phyloP scores from a whole-genome alignment of 2,113 vertebrate species.

The Eubucco bourcierii region DNA sequence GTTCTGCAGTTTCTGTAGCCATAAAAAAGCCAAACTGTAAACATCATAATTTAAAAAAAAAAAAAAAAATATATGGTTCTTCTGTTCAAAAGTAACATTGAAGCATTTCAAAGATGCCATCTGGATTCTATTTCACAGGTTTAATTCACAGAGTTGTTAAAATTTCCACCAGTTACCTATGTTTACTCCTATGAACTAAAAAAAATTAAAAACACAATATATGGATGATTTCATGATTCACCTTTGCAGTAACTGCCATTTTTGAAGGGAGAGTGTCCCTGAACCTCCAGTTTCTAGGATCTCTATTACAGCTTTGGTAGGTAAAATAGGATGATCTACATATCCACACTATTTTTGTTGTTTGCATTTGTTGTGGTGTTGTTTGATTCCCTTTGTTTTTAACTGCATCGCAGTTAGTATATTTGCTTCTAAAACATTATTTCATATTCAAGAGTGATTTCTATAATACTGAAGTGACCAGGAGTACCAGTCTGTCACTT shows the following conservation, averaged over 20 bases:
- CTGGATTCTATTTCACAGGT: not conserved
- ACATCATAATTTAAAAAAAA: not conserved
- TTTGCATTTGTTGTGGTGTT: not conserved
- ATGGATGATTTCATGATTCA: not conserved
- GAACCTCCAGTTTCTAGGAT: not conserved
- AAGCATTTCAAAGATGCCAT: not conserved
- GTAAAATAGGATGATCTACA: not conserved
- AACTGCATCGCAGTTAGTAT: not conserved
- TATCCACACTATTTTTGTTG: not conserved
- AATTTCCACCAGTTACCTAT: not conserved
- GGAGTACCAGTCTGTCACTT: not conserved
- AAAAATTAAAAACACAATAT: not conserved
- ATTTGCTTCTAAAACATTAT: not conserved
- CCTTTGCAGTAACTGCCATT: not conserved
- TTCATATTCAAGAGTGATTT: not conserved
- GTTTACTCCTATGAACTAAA: not conserved
- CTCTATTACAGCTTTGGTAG: not conserved
- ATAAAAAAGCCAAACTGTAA: not conserved
- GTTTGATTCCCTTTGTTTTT: not conserved
- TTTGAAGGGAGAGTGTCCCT: not conserved
- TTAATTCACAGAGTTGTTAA: not conserved
- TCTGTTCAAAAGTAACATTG: not conserved
- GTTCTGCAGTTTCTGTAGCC: not conserved
- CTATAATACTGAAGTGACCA: not conserved
- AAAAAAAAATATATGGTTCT: not conserved